A percentile compares a stretch with the other conserved stretches of the same genome.
Evolutionary conservation across 2,113 vertebrate genomes (phyloP).

Genomic region (Sarotherodon lohbergeri): DNA sequence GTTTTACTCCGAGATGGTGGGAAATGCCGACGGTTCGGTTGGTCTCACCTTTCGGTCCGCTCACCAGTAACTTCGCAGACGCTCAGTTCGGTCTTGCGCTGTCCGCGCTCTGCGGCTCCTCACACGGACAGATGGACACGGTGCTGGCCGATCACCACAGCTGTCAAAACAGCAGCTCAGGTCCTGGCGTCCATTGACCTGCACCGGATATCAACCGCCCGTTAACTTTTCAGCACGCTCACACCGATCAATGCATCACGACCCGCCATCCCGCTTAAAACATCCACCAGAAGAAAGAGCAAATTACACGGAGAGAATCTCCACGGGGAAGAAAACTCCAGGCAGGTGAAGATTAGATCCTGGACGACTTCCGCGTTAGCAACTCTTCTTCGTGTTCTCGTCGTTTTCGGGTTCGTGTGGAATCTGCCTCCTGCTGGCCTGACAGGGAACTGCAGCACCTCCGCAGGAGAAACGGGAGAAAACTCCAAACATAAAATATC

Average conservation of each 20-base stretch:
- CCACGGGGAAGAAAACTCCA: not conserved
- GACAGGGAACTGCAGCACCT: not conserved
- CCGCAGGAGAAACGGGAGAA: not conserved
- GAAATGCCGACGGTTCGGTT: not conserved
- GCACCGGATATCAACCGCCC: not conserved
- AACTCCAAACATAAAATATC: not conserved
- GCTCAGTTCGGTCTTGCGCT: not conserved
- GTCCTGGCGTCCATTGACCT: constrained; percentile 49
- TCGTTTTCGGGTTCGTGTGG: not conserved
- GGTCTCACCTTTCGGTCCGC: not conserved
- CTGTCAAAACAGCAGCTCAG: constrained; percentile 63
- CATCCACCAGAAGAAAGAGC: rapidly evolving
- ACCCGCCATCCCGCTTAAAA: not conserved
- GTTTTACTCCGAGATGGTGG: not conserved
- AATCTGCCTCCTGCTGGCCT: not conserved
- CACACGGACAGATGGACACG: not conserved
- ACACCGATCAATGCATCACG: not conserved
- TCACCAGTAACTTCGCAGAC: not conserved
- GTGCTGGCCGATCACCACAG: constrained; percentile 29
- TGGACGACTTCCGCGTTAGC: constrained; percentile 51
- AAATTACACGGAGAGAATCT: no score
- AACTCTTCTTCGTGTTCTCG: constrained; percentile 14
- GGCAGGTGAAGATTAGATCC: not conserved
- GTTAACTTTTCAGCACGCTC: not conserved
- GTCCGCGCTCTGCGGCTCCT: not conserved